phyloP scores from a whole-genome alignment of 2,888 invertebrate species.

The Troilus luridus region DNA sequence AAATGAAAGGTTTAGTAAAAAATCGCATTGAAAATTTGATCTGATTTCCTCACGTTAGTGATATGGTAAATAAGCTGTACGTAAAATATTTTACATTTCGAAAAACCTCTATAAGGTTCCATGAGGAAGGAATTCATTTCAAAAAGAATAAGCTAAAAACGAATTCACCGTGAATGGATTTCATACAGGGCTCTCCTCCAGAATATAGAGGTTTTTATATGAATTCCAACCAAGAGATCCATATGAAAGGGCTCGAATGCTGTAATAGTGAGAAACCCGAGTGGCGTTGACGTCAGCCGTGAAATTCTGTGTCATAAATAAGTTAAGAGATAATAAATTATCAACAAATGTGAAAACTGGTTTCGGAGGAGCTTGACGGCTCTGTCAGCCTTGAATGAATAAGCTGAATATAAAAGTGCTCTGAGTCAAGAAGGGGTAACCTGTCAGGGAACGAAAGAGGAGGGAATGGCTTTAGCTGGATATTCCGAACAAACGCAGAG shows the following conservation, averaged over 20 bases:
- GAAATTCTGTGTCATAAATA: conserved; percentile 1
- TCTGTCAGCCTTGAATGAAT: conserved; percentile 19
- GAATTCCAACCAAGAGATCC: neutral
- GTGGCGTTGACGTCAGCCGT: neutral
- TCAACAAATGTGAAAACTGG: conserved; percentile 39
- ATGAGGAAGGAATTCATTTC: neutral
- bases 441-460: conserved; percentile 17
- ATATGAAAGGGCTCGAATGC: neutral
- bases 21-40: too few species aligned
- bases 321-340: conserved; percentile 31
- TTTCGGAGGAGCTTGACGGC: conserved; percentile 12
- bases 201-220: neutral
- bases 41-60: too few species aligned
- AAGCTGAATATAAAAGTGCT: neutral
- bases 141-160: neutral
- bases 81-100: neutral
- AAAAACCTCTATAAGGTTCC: neutral
- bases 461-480: neutral
- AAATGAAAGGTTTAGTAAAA: too few species aligned
- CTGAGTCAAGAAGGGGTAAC: neutral
- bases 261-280: neutral
- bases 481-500: neutral
- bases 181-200: neutral
- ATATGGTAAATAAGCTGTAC: too few species aligned
- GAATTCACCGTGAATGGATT: neutral